Base-by-base conservation (phyloP, 2,113 vertebrate genomes). In the Chionodraco myersi region DNA sequence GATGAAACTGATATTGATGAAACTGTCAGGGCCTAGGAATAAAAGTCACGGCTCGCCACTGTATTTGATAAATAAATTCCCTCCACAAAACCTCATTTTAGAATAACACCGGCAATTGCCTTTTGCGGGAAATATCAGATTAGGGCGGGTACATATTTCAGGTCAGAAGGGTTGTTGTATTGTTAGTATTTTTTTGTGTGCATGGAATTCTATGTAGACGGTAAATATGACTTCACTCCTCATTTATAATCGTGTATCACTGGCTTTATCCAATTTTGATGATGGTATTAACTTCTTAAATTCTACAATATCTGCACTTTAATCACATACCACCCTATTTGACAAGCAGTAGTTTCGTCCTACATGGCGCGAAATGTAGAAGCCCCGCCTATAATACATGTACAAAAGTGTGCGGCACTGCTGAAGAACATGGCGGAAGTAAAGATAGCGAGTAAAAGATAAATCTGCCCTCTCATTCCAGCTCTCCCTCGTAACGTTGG, bases 331-430 rank as follows among this genome's bases (percentile, higher is more conserved):
- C 3, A 7, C 65, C 84, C 64, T 10, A 0, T 51, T 75, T 59
- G 3, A 34, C 1, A 18, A 8, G 7, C 1, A 73, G 41, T 91
- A 86, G 82, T 84, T 77, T 87, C 48, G 14, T 87, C 90, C 63
- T 1, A 2, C 84, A 13, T 91, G 91, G 92, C 92, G 92, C 89
- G 91, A 93, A 93, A 92, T 10, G 2, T 4, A 4, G 3, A 5
- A 56, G 64, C 58, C 2, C 82, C 89, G 34, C 92, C 92, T 47
- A 36, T 45, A 14, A 5, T 8, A 10, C 5, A 47, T 3, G 3
- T 0, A 0, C 0, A 0, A 4, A 80, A 53, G 69, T 18, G 0
- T 15, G 1, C 21, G 8, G 15, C 16, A 12, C 30, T 45, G 11
- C 12, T 3, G 0, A 15, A 3, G 2, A 11, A 60, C 48, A 16